These are phyloP conservation scores for Perccottus glenii DNA, from an alignment of 2,113 vertebrate species.

Conservation along the genomic window DNA sequence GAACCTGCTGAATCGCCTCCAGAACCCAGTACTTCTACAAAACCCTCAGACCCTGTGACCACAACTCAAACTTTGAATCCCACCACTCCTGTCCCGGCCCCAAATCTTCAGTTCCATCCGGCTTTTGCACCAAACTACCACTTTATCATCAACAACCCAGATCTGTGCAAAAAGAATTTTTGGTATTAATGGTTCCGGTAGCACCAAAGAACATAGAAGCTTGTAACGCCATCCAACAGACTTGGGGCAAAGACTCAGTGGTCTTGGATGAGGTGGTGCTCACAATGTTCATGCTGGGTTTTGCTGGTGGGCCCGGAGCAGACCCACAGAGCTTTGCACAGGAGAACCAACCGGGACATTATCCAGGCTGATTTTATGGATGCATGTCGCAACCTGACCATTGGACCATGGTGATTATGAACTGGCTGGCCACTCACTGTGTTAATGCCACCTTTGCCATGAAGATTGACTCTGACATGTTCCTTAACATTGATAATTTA, in stretches of 20 bases:
- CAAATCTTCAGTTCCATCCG: conserved; percentile 22
- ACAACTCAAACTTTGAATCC: conserved; percentile 82
- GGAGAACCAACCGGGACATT: conserved; percentile 77
- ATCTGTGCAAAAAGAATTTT: conserved; percentile 69
- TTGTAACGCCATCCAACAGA: conserved; percentile 74
- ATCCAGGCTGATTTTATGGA: conserved; percentile 80
- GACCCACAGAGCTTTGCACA: conserved; percentile 37
- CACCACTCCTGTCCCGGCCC: not conserved
- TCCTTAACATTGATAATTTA: conserved; percentile 91
- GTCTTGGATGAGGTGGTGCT: conserved; percentile 66
- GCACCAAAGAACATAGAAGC: conserved; percentile 33
- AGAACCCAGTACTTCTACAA: not conserved
- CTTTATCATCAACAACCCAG: conserved; percentile 72
- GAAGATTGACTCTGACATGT: conserved; percentile 98
- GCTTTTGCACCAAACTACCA: conserved; percentile 72
- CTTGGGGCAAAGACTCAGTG: conserved; percentile 71
- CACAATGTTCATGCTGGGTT: conserved; percentile 74
- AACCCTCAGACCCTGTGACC: conserved; percentile 81
- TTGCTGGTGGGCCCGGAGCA: not conserved
- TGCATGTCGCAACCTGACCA: conserved; percentile 79
- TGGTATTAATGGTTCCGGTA: conserved; percentile 81
- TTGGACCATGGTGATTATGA: conserved; percentile 84
- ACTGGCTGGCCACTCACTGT: conserved; percentile 81
- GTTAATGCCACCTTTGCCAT: conserved; percentile 83
- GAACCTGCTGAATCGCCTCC: no score